phyloP scores from a whole-genome alignment of 2,888 invertebrate genomes.

The Dryomyza anilis region DNA sequence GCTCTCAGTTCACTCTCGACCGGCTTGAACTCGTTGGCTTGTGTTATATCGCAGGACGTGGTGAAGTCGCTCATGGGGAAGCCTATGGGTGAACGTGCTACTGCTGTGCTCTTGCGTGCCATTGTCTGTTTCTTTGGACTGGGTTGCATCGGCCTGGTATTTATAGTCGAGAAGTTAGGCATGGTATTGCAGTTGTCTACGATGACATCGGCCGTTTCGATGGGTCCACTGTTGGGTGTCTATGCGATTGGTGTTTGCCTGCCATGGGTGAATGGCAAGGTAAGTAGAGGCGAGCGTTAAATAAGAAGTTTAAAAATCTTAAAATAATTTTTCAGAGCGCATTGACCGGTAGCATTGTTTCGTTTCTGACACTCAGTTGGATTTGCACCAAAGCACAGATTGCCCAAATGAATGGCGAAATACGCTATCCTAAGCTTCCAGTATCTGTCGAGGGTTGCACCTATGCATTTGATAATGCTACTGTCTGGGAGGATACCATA shows the following conservation, averaged over 20 bases:
- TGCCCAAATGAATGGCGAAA: slow-evolving; percentile 68
- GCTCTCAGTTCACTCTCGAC: slow-evolving; percentile 84
- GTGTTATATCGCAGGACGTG: slow-evolving; percentile 79
- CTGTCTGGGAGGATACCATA: slow-evolving; percentile 40
- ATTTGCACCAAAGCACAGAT: slow-evolving; percentile 73
- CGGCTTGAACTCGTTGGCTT: slow-evolving; percentile 80
- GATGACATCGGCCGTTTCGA: slow-evolving; percentile 69
- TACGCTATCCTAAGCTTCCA: slow-evolving; percentile 66
- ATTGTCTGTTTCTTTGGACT: slow-evolving; percentile 72
- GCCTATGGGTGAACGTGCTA: slow-evolving; percentile 64
- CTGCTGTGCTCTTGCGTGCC: slow-evolving; percentile 68
- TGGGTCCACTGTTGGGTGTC: slow-evolving; percentile 73
- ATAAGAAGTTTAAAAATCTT: slow-evolving; percentile 34
- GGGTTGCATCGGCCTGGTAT: slow-evolving; percentile 69
- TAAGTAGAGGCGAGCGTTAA: slow-evolving; percentile 44
- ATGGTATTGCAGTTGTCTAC: slow-evolving; percentile 70
- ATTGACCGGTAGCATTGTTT: slow-evolving; percentile 69
- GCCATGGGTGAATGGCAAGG: slow-evolving; percentile 70
- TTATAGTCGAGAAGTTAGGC: slow-evolving; percentile 74
- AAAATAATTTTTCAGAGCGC: slow-evolving; percentile 69
- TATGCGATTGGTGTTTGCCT: slow-evolving; percentile 71
- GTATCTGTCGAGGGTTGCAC: slow-evolving; percentile 63
- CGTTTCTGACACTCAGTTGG: slow-evolving; percentile 70
- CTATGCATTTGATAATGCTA: slow-evolving; percentile 50
- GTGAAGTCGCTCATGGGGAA: slow-evolving; percentile 70